Base-by-base conservation (phyloP, 2,888 invertebrate species). In the Exephanes ischioxanthus region DNA sequence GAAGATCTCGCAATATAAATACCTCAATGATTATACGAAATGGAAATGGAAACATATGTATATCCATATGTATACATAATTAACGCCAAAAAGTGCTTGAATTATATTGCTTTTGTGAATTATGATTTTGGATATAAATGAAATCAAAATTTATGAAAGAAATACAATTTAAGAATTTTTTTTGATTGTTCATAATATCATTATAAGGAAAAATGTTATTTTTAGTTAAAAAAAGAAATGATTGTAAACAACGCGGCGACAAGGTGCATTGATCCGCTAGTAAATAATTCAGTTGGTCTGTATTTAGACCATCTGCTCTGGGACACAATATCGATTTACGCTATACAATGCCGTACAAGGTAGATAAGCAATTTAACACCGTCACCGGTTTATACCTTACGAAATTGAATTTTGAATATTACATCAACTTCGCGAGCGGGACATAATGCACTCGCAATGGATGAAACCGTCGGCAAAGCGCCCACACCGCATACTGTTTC, bases 391-490 rank as follows among this genome's bases (percentile, higher is more conserved):
- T 55, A 26, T 26, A 51, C 58, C 7, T 41, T 41, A 58, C 72
- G 37, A 58, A 26, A 72, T 72, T 58, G 72, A 37, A 58, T 41
- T 55, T 55, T 72, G 55, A 55, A 72, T 72, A 72, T 72, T 72
- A 41, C 72, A 72, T 41, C 14, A 41, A 41, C 41, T n/a, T 33
- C 41, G 41, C 14, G 72, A 6, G 3, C 22, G 58, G 37, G 33
- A 72, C 58, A 16, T 14, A 7, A 58, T 22, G 22, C 16, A 58
- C 22, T 41, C 22, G 30, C 33, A 51, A 41, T 58, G 41, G 14
- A 41, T 58, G 72, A n/a, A 58, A 22, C 58, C 37, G 22, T 41
- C 22, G 72, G 55, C 55, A 22, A 37, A 72, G 19, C 51, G 11
- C 33, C 14, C 53, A 11, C 55, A 55, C 61, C 22, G 16, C 26